Evolutionary conservation across 92 coral and sea anemone genomes (phyloP).

Genomic region (Isaurus tuberculatus): DNA sequence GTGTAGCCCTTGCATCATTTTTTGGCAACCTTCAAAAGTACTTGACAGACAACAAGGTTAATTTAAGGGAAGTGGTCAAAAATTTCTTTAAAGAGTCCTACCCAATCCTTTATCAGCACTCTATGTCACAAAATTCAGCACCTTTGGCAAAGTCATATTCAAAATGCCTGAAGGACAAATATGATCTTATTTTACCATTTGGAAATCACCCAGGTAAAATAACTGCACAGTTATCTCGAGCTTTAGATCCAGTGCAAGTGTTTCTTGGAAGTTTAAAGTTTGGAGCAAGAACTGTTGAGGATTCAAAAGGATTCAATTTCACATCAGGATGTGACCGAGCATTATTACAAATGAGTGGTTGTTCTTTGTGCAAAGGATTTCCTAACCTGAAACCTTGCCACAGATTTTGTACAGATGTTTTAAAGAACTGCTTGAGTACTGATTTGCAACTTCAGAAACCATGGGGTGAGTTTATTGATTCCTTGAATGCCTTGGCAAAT

Average conservation of each 20-base stretch:
- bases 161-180: constrained; percentile 80
- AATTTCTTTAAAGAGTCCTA: constrained; percentile 77
- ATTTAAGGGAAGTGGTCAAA: constrained; percentile 63
- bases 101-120: constrained; percentile 70
- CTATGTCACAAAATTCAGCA: constrained; percentile 46
- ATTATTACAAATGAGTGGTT: constrained; percentile 81
- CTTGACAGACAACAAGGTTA: constrained; percentile 60
- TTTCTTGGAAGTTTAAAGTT: constrained; percentile 74
- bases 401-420: constrained; percentile 76
- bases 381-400: constrained; percentile 80
- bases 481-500: constrained; percentile 60
- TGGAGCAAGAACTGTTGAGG: constrained; percentile 61
- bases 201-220: constrained; percentile 69
- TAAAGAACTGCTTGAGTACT: constrained; percentile 76
- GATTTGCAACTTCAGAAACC: constrained; percentile 69
- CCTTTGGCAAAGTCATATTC: constrained; percentile 63
- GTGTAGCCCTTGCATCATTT: constrained; percentile 57
- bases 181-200: constrained; percentile 71
- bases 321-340: constrained; percentile 76
- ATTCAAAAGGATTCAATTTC: constrained; percentile 69
- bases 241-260: constrained; percentile 75
- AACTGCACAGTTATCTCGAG: constrained; percentile 52
- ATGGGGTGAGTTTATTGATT: constrained; percentile 76
- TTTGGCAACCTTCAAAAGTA: constrained; percentile 70
- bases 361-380: constrained; percentile 85